Base-by-base conservation (phyloP, 2,797 vertebrate genomes). In the Melanotaenia boesemani region DNA sequence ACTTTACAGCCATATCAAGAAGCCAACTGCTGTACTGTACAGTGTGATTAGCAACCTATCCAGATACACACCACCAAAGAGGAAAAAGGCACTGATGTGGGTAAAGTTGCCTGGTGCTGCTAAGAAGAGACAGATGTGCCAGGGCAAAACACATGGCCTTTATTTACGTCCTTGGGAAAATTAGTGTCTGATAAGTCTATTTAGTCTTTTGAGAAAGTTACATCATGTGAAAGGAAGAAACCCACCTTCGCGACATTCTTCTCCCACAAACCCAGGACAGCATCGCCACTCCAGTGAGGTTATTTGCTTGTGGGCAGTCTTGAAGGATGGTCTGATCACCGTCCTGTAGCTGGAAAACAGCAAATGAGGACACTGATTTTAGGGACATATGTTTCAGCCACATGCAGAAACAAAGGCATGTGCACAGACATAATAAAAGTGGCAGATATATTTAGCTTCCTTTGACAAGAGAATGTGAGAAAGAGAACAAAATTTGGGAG, bases 191-290 rank as follows among this genome's bases (percentile, higher is more conserved):
- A 77, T 71, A 67, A 66, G 54, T 63, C 32, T 5, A 28, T 71
- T 34, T 34, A 46, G 39, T 63, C 24, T 18, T 62, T 64, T 39
- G 26, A 66, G 46, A 71, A 66, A 41, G n/a, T n/a, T 52, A 18
- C 57, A 39, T 71, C 10, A 28, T 15, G 30, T 61, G 10, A 58
- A 55, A 34, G 30, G 58, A 30, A 13, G 18, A 16, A 39, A 74
- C 96, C 96, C 78, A 98, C 97, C 97, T 80, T 97, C 95, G 2
- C 96, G 95, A 72, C 98, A 99, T 91, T 97, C 96, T 70, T 93
- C 94, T 83, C 98, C 98, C 0, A 95, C 94, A 84, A 98, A 99
- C n/a, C 97, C 98, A 1, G 98, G 97, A 72, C 98, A 99, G 93
- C 98, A 99, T 63, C 94, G 95, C 98, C 97, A 99, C 91, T 98